phyloP scores from a whole-genome alignment of 2,888 invertebrate genomes.

The Actias luna region DNA sequence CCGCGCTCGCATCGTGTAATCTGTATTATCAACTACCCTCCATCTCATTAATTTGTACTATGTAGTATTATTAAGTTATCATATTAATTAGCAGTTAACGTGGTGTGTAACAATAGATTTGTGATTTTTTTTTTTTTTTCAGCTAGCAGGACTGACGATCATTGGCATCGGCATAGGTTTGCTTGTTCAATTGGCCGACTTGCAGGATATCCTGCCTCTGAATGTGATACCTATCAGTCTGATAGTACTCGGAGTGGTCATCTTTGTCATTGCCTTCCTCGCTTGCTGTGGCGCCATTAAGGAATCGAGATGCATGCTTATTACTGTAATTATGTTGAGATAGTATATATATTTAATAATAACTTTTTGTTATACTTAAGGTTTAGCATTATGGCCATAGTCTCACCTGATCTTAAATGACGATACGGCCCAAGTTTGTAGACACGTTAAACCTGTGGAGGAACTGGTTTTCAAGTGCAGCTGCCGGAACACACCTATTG shows the following conservation, averaged over 20 bases:
- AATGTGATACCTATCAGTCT: constrained; percentile 41
- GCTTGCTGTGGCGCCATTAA: constrained; percentile 93
- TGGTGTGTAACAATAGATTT: constrained; percentile 9
- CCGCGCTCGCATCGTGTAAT: too few relatives aligned
- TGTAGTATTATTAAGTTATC: too few relatives aligned
- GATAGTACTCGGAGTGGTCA: constrained; percentile 80
- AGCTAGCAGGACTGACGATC: constrained; percentile 49
- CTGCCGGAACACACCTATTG: too few relatives aligned
- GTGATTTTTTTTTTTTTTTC: constrained; percentile 24
- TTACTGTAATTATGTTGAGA: constrained; percentile 87
- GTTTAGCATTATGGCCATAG: too few relatives aligned
- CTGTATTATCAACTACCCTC: too few relatives aligned
- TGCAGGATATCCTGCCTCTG: constrained; percentile 39
- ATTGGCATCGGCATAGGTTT: constrained; percentile 45
- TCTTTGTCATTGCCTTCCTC: constrained; percentile 89
- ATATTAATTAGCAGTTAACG: too few relatives aligned
- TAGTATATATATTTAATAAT: neutral
- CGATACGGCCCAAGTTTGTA: too few relatives aligned
- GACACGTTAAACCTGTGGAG: too few relatives aligned
- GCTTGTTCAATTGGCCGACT: constrained; percentile 32
- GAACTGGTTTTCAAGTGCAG: too few relatives aligned
- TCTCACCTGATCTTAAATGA: too few relatives aligned
- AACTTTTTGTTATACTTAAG: too few relatives aligned
- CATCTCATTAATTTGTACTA: too few relatives aligned
- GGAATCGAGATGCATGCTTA: constrained; percentile 90